Conservation (phyloP, 2,797 vertebrate genomes). For the Carcharodon carcharias region DNA sequence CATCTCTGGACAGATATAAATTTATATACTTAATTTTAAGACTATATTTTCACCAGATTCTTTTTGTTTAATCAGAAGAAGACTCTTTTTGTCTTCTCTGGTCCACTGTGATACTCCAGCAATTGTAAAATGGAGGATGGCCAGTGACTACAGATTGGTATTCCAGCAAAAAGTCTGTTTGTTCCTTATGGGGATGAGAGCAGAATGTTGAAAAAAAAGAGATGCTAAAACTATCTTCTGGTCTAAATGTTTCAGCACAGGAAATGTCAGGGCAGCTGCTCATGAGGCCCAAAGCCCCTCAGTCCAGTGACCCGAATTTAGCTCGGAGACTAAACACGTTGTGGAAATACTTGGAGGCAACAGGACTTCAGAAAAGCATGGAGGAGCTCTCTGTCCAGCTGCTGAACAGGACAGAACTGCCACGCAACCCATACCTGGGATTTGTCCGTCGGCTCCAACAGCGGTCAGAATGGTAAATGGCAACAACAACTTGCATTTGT, state of each 20-base stretch:
- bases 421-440: conserved; percentile 32
- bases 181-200: background rate
- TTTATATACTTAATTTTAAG: too few species aligned
- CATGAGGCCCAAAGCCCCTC: background rate
- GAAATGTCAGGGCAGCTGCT: background rate
- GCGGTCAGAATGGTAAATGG: conserved; percentile 14
- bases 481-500: background rate
- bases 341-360: conserved; percentile 36
- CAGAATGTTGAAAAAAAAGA: background rate
- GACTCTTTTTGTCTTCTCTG: background rate
- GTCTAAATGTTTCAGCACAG: background rate
- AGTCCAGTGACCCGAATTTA: background rate
- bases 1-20: background rate
- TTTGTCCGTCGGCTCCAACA: background rate
- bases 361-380: conserved; percentile 26
- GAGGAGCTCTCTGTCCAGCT: conserved; percentile 24
- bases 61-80: background rate
- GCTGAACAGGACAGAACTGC: background rate
- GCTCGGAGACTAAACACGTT: conserved; percentile 36
- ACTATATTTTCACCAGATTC: background rate
- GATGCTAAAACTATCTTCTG: background rate
- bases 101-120: background rate
- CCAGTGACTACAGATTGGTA: background rate
- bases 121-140: background rate
- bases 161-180: background rate